Conservation (phyloP, 64 coral and sea anemone genomes). For the Pocillopora verrucosa region DNA sequence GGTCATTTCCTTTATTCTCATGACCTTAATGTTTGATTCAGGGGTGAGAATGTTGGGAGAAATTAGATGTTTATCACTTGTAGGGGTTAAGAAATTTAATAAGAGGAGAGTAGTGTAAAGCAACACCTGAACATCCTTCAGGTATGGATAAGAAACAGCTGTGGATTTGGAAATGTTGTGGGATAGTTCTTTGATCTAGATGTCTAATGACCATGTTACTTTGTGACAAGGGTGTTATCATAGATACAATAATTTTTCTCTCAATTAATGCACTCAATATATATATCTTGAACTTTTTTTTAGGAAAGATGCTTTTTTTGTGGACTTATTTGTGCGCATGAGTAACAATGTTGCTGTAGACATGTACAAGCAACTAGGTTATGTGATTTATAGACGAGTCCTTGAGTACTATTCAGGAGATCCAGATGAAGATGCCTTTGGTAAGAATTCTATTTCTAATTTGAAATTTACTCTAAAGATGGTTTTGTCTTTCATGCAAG, state of each 20-base stretch:
- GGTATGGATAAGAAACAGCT: not conserved
- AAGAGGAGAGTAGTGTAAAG: not conserved
- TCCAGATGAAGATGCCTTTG: slow-evolving; percentile 95
- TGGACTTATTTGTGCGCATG: slow-evolving; percentile 97
- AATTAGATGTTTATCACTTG: too few species aligned
- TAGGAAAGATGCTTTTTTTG: slow-evolving; percentile 95
- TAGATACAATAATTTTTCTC: not conserved
- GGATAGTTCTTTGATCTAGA: too few species aligned
- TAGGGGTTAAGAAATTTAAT: not conserved
- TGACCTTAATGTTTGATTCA: too few species aligned
- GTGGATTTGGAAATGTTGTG: too few species aligned
- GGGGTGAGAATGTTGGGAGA: too few species aligned
- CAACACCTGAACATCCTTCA: not conserved
- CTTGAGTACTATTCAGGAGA: slow-evolving; percentile 96
- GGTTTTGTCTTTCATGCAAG: too few species aligned
- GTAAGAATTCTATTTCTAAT: slow-evolving; percentile 22
- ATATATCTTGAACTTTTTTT: not conserved
- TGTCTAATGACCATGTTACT: not conserved
- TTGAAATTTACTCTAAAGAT: not conserved
- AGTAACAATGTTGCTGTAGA: slow-evolving; percentile 90
- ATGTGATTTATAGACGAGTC: slow-evolving; percentile 85
- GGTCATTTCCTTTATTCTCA: too few species aligned
- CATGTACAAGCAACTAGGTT: slow-evolving; percentile 94
- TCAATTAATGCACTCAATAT: not conserved
- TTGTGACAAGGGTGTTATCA: not conserved